phyloP scores from a whole-genome alignment of 92 coral and sea anemone genomes.

The Plumapathes pennacea region DNA sequence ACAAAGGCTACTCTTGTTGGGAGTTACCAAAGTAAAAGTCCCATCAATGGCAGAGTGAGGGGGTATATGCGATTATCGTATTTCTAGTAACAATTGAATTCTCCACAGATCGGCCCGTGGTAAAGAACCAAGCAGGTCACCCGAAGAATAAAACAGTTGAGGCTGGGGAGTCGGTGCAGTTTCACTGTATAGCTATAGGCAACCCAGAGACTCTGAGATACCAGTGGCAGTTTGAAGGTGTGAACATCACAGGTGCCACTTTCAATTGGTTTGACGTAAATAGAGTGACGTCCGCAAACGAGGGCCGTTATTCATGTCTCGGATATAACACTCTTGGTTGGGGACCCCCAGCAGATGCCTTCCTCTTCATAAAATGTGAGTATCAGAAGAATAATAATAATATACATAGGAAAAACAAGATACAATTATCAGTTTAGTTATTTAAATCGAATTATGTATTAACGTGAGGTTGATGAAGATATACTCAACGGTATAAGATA shows the following conservation, averaged over 20 bases:
- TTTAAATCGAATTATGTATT: too few relatives aligned
- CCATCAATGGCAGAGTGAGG: too few relatives aligned
- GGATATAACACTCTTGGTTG: slow-evolving; percentile 53
- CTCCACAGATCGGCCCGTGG: slow-evolving; percentile 77
- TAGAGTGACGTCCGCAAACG: slow-evolving; percentile 22
- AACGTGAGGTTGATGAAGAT: too few relatives aligned
- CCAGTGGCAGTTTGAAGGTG: slow-evolving; percentile 63
- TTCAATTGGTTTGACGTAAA: not conserved
- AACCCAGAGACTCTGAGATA: slow-evolving; percentile 41
- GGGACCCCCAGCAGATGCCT: slow-evolving; percentile 69
- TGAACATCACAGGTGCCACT: slow-evolving; percentile 26
- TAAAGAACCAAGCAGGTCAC: slow-evolving; percentile 39
- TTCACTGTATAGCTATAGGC: slow-evolving; percentile 64
- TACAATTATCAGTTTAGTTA: too few relatives aligned
- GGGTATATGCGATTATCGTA: too few relatives aligned
- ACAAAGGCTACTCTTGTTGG: too few relatives aligned
- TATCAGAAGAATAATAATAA: too few relatives aligned
- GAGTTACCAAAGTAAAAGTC: too few relatives aligned
- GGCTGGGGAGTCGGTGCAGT: slow-evolving; percentile 36
- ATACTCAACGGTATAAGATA: too few relatives aligned
- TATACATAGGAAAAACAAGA: too few relatives aligned
- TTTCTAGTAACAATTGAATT: too few relatives aligned
- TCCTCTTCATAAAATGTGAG: slow-evolving; percentile 64
- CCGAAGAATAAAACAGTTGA: slow-evolving; percentile 61
- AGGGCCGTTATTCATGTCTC: slow-evolving; percentile 65